Evolutionary conservation across 2,888 invertebrate species (phyloP), one percentile per base, ranked within the genome.

Genomic region (Notocelia uddmanniana): DNA sequence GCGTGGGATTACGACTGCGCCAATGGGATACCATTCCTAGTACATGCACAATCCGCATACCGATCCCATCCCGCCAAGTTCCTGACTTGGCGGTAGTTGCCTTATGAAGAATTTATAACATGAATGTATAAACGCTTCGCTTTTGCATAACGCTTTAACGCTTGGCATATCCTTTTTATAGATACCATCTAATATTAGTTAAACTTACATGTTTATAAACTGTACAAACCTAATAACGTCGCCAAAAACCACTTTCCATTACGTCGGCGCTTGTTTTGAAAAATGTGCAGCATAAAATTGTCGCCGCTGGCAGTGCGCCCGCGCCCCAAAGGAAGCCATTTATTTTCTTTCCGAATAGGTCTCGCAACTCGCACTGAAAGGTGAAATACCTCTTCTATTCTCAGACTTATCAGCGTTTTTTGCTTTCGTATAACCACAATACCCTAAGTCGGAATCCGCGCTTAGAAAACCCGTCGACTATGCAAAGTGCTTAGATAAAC

Each of bases 331-430:
- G 68, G 68, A 68, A 72, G 62, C 72, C 72, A 72, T 72, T 72
- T 72, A 72, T 72, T 72, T 72, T 68, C 62, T 72, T 57, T 72
- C 68, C 72, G 72, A 72, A 72, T 72, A 68, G 72, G 72, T 72
- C 72, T 68, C 72, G 60, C 72, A 72, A 72, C 72, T 72, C 72
- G 68, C 68, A 55, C 71, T 68, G 72, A 72, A 72, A 72, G 67
- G 72, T 72, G 72, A 72, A 72, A 72, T 72, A 62, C 67, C 67
- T 59, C 50, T 55, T 72, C 67, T 68, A 60, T 68, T 67, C 59
- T 57, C 60, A 72, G 67, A 62, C 72, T 72, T 67, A 72, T 72
- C 72, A 72, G 72, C 72, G 67, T 72, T 72, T 72, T 70, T 72
- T 72, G 62, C 62, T 26, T 68, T 68, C 45, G 67, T 68, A 68